Percentiles rank a stretch among this genome's conserved stretches.
Evolutionary conservation across 2,888 invertebrate species (phyloP).

Genomic region (Parelbella ahira): DNA sequence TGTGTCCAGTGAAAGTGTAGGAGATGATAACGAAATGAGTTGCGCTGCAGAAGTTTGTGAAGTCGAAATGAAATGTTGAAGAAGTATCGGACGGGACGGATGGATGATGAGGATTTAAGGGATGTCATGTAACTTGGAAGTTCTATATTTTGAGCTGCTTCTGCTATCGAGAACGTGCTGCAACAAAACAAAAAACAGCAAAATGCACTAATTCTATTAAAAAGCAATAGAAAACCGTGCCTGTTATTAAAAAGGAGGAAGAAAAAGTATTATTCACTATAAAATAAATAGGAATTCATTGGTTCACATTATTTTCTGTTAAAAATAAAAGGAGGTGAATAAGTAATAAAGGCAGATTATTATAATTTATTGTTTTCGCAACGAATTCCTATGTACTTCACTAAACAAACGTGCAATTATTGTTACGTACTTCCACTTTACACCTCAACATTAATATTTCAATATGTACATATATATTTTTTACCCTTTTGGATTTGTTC

Average conservation of each 20-base stretch:
- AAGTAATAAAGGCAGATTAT: no score
- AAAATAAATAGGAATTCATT: neutral
- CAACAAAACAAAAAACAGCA: conserved; percentile 74
- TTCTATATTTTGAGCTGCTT: conserved; percentile 59
- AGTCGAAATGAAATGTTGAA: conserved; percentile 23
- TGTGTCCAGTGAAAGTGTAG: conserved; percentile 25
- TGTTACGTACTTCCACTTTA: no score
- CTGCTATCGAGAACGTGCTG: conserved; percentile 66
- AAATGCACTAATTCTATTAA: conserved; percentile 66
- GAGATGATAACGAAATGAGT: conserved; percentile 12
- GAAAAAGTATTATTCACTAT: conserved; percentile 18
- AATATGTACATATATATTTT: no score
- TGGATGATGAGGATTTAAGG: conserved; percentile 39
- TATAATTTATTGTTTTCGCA: no score
- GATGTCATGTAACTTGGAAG: conserved; percentile 55
- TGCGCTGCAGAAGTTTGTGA: conserved; percentile 20
- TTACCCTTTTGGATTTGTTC: no score
- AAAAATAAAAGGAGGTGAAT: no score
- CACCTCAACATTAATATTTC: no score
- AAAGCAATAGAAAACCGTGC: conserved; percentile 43
- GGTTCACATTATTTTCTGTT: no score
- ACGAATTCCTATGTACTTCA: no score
- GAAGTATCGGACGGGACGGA: conserved; percentile 28
- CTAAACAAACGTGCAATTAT: no score
- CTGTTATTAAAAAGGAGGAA: conserved; percentile 9